Percentiles rank a stretch among this genome's conserved stretches.
phyloP scores from a whole-genome alignment of 64 coral and sea anemone genomes.

The Dendronephthya gigantea region DNA sequence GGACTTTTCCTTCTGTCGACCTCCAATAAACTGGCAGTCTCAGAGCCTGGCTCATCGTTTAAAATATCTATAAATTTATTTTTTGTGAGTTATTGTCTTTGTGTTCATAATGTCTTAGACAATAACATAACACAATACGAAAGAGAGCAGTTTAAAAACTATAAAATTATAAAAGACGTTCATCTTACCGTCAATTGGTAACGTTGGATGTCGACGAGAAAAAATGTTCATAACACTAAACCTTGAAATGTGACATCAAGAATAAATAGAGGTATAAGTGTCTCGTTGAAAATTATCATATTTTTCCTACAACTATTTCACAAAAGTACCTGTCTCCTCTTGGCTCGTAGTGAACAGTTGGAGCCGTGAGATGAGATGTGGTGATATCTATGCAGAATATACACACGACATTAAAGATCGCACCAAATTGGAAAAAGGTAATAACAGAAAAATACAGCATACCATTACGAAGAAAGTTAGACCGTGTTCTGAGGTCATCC shows the following conservation, averaged over 20 bases:
- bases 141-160: no score
- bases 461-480: background rate
- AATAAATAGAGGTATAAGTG: background rate
- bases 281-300: no score
- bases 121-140: no score
- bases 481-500: background rate
- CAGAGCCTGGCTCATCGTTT: constrained; percentile 35
- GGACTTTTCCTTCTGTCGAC: constrained; percentile 16
- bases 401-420: background rate
- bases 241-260: constrained; percentile 11
- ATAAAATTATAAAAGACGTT: no score
- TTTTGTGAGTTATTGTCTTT: no score
- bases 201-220: constrained; percentile 53
- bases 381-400: background rate
- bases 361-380: background rate
- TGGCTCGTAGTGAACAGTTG: background rate
- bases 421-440: no score
- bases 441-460: background rate
- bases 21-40: constrained; percentile 56
- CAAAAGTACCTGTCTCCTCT: background rate
- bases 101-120: no score
- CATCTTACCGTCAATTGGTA: constrained; percentile 44
- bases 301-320: background rate
- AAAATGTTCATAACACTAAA: constrained; percentile 97
- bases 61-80: constrained; percentile 36